Evolutionary conservation across 1,140 invertebrate species (phyloP).

Genomic region (Aphelenchoides besseyi): DNA sequence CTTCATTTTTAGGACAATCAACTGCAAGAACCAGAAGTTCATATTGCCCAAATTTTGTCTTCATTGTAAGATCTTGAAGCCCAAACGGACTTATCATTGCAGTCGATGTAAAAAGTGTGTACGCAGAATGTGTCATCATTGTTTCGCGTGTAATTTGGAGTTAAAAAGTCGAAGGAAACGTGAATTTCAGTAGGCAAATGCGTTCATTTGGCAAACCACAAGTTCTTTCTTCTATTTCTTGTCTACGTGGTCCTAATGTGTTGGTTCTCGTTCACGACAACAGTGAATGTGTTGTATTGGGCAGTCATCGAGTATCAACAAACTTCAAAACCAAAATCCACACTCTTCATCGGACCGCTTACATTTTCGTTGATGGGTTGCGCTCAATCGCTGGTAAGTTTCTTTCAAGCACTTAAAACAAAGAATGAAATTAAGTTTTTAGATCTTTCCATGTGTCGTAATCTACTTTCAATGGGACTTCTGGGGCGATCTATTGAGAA

Average conservation of each 20-base stretch:
- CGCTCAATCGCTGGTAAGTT: background rate
- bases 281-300: background rate
- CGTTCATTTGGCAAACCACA: conserved; percentile 4
- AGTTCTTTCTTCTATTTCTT: conserved; percentile 7
- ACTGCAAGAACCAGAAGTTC: background rate
- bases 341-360: background rate
- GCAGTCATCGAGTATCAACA: no score
- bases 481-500: conserved; percentile 1
- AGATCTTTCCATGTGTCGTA: background rate
- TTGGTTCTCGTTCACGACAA: background rate
- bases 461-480: background rate
- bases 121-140: background rate
- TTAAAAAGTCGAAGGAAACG: no score
- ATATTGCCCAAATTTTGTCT: background rate
- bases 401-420: background rate
- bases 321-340: background rate
- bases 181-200: conserved; percentile 1
- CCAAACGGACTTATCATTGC: background rate
- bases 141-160: background rate
- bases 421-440: background rate
- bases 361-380: background rate
- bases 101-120: background rate
- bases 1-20: background rate
- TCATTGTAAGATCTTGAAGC: background rate
- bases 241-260: background rate